Percentiles rank a stretch among this genome's conserved stretches.
phyloP scores from a whole-genome alignment of 2,888 invertebrate genomes.

The Rhingia campestris region DNA sequence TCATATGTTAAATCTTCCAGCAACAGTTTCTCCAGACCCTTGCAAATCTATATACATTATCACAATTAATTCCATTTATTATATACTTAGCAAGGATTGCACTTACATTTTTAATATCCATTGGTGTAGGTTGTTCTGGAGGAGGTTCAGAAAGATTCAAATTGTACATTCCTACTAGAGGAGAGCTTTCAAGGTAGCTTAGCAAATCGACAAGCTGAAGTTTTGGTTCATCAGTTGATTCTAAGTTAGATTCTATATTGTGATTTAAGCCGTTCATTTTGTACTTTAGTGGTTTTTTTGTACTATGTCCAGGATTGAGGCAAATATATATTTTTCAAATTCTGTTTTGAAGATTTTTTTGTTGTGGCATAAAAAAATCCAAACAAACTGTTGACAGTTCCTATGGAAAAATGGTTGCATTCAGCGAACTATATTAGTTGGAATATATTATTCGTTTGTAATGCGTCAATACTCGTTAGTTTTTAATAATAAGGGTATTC shows the following conservation, averaged over 20 bases:
- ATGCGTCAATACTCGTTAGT: too few relatives aligned
- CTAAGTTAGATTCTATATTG: slow-evolving; percentile 8
- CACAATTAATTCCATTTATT: background rate
- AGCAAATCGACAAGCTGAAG: slow-evolving; percentile 17
- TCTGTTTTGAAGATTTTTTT: slow-evolving; percentile 23
- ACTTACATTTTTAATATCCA: slow-evolving; percentile 38
- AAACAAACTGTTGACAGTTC: slow-evolving; percentile 36
- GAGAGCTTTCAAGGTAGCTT: slow-evolving; percentile 40
- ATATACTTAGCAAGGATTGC: background rate
- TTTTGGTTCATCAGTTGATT: slow-evolving; percentile 37
- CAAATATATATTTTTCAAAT: background rate
- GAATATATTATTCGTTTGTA: too few relatives aligned
- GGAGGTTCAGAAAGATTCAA: slow-evolving; percentile 17
- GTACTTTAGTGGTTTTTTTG: background rate
- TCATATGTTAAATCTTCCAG: slow-evolving; percentile 75
- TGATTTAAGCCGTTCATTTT: slow-evolving; percentile 5
- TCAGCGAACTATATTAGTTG: background rate
- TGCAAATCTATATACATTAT: slow-evolving; percentile 84
- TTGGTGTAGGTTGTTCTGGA: slow-evolving; percentile 15
- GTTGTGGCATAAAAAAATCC: slow-evolving; percentile 14
- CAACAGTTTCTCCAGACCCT: slow-evolving; percentile 66
- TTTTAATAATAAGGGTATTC: too few relatives aligned
- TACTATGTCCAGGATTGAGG: background rate
- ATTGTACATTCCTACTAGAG: slow-evolving; percentile 37
- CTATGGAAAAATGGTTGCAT: background rate